A percentile compares a stretch with the other conserved stretches of the same genome.
Evolutionary conservation across 1,140 invertebrate genomes (phyloP).

Genomic region (Camponotus vicinus): DNA sequence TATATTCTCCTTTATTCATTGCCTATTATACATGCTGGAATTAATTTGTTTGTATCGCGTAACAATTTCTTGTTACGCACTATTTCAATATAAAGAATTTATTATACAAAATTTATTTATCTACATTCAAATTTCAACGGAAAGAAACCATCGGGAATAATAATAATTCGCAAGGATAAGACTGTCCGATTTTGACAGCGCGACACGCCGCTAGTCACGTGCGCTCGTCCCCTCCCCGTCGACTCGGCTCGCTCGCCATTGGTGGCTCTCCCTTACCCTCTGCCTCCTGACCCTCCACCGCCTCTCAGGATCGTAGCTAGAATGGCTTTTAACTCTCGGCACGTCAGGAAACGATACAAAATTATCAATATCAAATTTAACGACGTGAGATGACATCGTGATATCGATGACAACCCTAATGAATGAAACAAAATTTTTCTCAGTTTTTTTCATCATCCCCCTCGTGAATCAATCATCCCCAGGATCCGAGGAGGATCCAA

Average conservation of each 20-base stretch:
- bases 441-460: no score
- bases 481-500: background rate
- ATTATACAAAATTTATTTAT: background rate
- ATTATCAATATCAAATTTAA: no score
- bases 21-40: conserved; percentile 5
- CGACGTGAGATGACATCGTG: no score
- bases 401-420: no score
- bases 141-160: background rate
- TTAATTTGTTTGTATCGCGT: conserved; percentile 13
- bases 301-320: conserved; percentile 28
- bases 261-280: conserved; percentile 43
- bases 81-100: background rate
- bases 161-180: background rate
- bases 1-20: background rate
- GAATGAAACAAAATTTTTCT: background rate
- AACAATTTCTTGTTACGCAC: background rate
- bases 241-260: conserved; percentile 58
- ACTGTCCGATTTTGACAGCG: conserved; percentile 56
- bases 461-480: background rate
- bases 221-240: conserved; percentile 56
- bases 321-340: no score
- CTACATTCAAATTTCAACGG: background rate
- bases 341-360: no score
- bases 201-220: conserved; percentile 73
- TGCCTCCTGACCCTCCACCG: background rate